These are phyloP conservation scores for Willowsia nigromaculata DNA, from an alignment of 2,888 invertebrate species.

Conservation along the genomic window DNA sequence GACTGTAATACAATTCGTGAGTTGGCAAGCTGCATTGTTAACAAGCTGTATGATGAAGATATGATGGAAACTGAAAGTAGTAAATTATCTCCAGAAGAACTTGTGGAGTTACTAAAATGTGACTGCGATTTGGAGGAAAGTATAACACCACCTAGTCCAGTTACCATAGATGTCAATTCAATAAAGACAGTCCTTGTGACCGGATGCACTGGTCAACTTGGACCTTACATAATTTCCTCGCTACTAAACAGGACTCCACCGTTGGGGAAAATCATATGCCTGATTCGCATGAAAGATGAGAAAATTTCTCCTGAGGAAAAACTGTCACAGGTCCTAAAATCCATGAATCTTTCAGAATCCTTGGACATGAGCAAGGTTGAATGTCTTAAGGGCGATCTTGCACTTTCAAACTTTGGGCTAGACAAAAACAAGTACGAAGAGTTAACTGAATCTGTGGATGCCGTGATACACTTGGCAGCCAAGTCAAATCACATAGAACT, in stretches of 20 bases:
- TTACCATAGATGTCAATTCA: neutral
- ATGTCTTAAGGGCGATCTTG: neutral
- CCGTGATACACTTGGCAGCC: slow-evolving; percentile 38
- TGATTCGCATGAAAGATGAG: slow-evolving; percentile 24
- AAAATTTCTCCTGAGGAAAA: neutral
- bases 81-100: slow-evolving; percentile 42
- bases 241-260: neutral
- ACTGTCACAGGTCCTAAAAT: neutral
- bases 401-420: neutral
- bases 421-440: neutral
- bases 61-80: neutral
- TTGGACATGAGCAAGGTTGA: neutral
- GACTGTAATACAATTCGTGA: slow-evolving; percentile 50
- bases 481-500: slow-evolving; percentile 46
- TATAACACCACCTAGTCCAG: neutral
- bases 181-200: slow-evolving; percentile 50
- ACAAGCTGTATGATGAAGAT: neutral
- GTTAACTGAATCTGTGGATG: neutral
- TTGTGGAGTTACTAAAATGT: slow-evolving; percentile 17
- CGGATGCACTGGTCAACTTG: slow-evolving; percentile 63
- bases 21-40: slow-evolving; percentile 6
- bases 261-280: slow-evolving; percentile 49
- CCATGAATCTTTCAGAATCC: neutral
- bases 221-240: slow-evolving; percentile 55
- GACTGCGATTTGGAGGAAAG: slow-evolving; percentile 51